Conservation (phyloP, 1,140 invertebrate genomes). For the Drosophila triauraria region DNA sequence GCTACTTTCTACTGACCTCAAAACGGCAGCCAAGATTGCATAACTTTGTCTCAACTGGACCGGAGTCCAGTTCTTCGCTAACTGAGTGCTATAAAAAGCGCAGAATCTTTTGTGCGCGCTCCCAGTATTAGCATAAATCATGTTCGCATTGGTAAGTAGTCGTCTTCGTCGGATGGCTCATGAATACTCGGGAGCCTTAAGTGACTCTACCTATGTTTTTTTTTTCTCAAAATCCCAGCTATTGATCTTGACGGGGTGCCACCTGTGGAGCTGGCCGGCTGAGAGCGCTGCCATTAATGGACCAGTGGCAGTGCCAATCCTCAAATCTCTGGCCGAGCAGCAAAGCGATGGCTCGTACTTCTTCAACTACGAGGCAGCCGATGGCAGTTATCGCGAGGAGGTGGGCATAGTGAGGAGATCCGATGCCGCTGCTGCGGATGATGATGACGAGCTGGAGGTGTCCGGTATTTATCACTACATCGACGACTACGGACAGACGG, state of each 20-base stretch:
- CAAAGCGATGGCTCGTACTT: conserved; percentile 78
- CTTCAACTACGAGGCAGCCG: conserved; percentile 71
- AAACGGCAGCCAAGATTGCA: conserved; percentile 37
- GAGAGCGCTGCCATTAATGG: conserved; percentile 34
- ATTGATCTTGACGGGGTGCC: conserved; percentile 31
- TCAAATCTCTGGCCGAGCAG: conserved; percentile 63
- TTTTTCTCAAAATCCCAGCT: conserved; percentile 8
- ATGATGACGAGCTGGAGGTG: conserved; percentile 67
- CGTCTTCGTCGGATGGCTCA: conserved; percentile 12
- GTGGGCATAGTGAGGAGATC: conserved; percentile 56
- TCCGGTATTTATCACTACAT: conserved; percentile 87
- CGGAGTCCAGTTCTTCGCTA: conserved; percentile 4
- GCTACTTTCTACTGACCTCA: conserved; percentile 74
- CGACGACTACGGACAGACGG: conserved; percentile 88
- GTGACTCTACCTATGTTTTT: background rate
- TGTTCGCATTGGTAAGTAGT: conserved; percentile 75
- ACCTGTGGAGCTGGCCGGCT: conserved; percentile 26
- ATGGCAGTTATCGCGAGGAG: conserved; percentile 78
- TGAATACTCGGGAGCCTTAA: conserved; percentile 26
- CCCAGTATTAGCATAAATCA: conserved; percentile 79
- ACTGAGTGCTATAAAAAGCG: conserved; percentile 65
- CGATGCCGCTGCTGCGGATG: background rate
- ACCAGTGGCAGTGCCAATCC: conserved; percentile 52
- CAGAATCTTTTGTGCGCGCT: conserved; percentile 58
- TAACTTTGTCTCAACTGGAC: conserved; percentile 28